phyloP scores from a whole-genome alignment of 2,888 invertebrate genomes.

The Meliscaeva auricollis region DNA sequence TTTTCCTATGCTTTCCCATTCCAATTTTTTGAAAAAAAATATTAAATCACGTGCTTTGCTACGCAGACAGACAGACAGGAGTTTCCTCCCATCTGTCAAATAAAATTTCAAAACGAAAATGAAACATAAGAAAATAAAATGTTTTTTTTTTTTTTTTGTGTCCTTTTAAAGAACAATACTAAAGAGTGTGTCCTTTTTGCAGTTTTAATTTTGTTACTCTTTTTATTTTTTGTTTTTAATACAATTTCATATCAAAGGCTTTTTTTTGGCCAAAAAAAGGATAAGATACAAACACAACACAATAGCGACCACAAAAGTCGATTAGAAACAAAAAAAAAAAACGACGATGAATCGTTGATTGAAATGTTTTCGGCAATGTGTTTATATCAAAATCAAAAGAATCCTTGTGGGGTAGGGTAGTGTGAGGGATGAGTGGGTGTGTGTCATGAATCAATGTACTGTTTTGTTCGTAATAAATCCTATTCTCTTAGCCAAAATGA shows the following conservation, averaged over 20 bases:
- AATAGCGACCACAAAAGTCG: slow-evolving; percentile 47
- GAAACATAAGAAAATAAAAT: slow-evolving; percentile 8
- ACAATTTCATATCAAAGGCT: slow-evolving; percentile 30
- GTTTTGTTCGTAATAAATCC: slow-evolving; percentile 39
- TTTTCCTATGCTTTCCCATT: not conserved
- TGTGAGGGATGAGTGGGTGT: too few relatives aligned
- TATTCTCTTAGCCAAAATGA: slow-evolving; percentile 59
- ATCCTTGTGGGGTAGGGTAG: slow-evolving; percentile 3
- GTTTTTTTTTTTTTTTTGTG: not conserved
- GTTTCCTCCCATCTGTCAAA: slow-evolving; percentile 60
- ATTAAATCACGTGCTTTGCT: slow-evolving; percentile 65
- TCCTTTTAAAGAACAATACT: slow-evolving; percentile 12
- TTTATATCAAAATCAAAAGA: slow-evolving; percentile 48
- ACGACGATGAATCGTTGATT: slow-evolving; percentile 57
- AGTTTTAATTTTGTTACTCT: slow-evolving; percentile 18
- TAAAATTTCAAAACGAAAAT: slow-evolving; percentile 33
- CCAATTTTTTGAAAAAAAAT: slow-evolving; percentile 15
- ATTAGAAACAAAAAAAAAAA: slow-evolving; percentile 39
- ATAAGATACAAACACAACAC: not conserved
- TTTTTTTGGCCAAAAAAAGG: not conserved
- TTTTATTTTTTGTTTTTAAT: not conserved
- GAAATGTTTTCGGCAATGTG: slow-evolving; percentile 69
- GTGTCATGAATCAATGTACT: slow-evolving; percentile 57
- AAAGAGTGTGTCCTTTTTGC: slow-evolving; percentile 31
- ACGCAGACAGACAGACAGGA: slow-evolving; percentile 49